A percentile compares a stretch with the other conserved stretches of the same genome.
phyloP scores from a whole-genome alignment of 2,797 vertebrate species.

The Apogon hyalosoma region DNA sequence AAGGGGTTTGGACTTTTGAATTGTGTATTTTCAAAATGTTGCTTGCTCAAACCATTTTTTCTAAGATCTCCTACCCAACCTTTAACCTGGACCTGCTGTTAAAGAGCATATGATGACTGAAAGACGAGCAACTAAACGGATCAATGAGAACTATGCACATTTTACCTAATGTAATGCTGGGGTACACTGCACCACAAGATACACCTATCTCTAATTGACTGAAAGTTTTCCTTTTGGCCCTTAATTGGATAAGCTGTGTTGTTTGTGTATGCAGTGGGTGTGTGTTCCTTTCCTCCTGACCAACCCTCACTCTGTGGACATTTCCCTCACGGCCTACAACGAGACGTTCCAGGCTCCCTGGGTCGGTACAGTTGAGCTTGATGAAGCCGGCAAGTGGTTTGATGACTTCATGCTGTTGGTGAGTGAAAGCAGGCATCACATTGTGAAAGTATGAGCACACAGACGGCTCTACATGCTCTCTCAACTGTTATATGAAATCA shows the following conservation, averaged over 20 bases:
- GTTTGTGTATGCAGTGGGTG: conserved; percentile 71
- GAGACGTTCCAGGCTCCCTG: conserved; percentile 84
- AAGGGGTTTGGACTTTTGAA: no score
- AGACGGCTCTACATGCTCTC: not conserved
- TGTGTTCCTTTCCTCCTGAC: conserved; percentile 86
- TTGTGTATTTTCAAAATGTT: no score
- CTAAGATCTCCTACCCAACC: no score
- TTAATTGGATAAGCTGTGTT: conserved; percentile 42
- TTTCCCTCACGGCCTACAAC: conserved; percentile 83
- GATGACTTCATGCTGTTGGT: conserved; percentile 85
- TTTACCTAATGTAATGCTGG: not conserved
- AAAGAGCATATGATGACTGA: not conserved
- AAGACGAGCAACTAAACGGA: not conserved
- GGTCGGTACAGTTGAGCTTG: conserved; percentile 82
- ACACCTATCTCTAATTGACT: not conserved
- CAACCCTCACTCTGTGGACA: conserved; percentile 84
- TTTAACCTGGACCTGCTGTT: not conserved
- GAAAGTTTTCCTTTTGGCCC: conserved; percentile 6
- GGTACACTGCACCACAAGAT: not conserved
- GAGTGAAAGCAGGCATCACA: conserved; percentile 50
- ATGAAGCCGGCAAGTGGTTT: conserved; percentile 84
- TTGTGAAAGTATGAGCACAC: not conserved
- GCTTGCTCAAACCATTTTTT: no score
- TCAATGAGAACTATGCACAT: not conserved
- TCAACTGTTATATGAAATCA: conserved; percentile 1